These are phyloP conservation scores for Diglossa cyanea DNA, from an alignment of 2,797 vertebrate genomes.

Conservation along the genomic window DNA sequence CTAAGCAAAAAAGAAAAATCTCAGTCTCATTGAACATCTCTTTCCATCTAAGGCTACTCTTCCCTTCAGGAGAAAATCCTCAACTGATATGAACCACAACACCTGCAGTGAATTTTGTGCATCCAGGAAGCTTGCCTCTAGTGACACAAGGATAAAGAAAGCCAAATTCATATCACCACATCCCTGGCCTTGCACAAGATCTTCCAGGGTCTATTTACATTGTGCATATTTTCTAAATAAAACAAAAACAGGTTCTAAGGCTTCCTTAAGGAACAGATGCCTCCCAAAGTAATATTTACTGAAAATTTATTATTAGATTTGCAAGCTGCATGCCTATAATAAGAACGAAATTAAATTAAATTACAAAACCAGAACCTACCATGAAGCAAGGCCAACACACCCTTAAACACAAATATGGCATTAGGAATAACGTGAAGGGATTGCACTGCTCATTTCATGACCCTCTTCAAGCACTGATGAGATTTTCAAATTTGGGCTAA, in stretches of 20 bases:
- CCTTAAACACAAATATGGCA: background rate
- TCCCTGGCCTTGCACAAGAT: background rate
- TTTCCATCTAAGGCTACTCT: background rate
- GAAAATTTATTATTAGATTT: conserved; percentile 43
- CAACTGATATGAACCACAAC: background rate
- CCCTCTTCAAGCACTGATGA: background rate
- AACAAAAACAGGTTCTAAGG: background rate
- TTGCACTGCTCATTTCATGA: background rate
- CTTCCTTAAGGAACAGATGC: conserved; percentile 9
- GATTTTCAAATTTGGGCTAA: background rate
- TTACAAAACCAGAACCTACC: conserved; percentile 5
- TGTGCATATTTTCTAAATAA: background rate
- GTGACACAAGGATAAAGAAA: background rate
- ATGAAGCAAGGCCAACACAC: background rate
- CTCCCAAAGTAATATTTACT: background rate
- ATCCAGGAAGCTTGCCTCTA: background rate
- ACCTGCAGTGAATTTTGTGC: background rate
- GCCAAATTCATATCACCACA: background rate
- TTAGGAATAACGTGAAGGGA: background rate
- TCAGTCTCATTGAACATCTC: background rate
- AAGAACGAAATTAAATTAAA: background rate
- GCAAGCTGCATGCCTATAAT: background rate
- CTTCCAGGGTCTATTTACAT: background rate
- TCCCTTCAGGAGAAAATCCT: background rate
- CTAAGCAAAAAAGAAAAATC: background rate